These are phyloP conservation scores for Silurus asotus DNA, from an alignment of 2,113 vertebrate species.

Conservation along the genomic window DNA sequence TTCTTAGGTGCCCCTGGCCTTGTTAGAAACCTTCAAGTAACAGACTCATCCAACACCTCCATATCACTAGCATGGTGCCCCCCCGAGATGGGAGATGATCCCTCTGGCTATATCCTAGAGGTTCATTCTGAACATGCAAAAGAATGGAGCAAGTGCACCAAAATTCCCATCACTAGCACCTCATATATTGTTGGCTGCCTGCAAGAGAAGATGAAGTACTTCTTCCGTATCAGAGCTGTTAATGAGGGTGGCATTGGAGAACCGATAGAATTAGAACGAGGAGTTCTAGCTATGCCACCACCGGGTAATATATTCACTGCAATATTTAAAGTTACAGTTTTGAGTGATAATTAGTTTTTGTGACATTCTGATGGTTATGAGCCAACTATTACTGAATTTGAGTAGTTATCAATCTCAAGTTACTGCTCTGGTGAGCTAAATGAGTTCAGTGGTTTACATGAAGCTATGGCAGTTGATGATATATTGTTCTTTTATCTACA, in stretches of 20 bases:
- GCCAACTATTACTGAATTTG: not conserved
- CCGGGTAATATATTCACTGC: not conserved
- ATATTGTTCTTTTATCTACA: not conserved
- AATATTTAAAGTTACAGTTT: not conserved
- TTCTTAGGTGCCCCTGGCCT: not conserved
- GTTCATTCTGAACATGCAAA: not conserved
- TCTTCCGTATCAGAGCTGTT: slow-evolving; percentile 4
- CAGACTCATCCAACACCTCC: not conserved
- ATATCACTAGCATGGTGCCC: not conserved
- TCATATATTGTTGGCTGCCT: not conserved
- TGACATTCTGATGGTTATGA: not conserved
- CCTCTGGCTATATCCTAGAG: not conserved
- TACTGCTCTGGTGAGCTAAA: not conserved
- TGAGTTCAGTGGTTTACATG: not conserved
- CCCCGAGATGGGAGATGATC: not conserved
- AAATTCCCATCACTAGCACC: not conserved
- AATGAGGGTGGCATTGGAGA: slow-evolving; percentile 2
- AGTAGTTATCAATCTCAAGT: not conserved
- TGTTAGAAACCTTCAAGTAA: not conserved
- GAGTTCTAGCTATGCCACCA: not conserved
- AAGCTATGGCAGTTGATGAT: not conserved
- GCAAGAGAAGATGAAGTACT: slow-evolving; percentile 3
- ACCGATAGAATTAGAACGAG: not conserved
- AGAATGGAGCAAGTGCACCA: slow-evolving; percentile 1
- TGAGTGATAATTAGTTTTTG: not conserved